These are phyloP conservation scores for Bombycilla garrulus DNA, from an alignment of 2,113 vertebrate species.

Conservation along the genomic window DNA sequence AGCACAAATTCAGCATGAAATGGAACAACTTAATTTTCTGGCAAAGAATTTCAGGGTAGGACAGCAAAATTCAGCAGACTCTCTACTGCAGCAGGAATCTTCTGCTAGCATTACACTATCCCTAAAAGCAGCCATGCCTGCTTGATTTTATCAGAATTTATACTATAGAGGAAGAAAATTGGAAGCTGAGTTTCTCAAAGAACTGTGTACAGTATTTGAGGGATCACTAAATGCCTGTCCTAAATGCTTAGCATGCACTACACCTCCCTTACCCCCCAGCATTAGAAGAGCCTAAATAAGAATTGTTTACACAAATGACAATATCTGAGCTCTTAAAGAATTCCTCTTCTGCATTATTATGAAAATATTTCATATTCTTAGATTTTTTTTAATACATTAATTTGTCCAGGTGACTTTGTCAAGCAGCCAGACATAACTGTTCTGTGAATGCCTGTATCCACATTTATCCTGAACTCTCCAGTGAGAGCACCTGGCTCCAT, in stretches of 20 bases:
- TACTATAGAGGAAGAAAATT: neutral
- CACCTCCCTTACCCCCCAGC: no score
- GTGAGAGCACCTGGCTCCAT: neutral
- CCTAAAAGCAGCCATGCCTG: neutral
- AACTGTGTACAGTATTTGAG: neutral
- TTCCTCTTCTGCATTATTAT: neutral
- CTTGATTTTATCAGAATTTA: neutral
- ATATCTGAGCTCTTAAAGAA: neutral
- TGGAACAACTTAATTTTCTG: neutral
- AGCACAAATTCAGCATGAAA: neutral
- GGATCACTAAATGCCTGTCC: neutral
- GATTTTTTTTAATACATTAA: fast-evolving
- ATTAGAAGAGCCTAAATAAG: neutral
- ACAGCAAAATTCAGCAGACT: neutral
- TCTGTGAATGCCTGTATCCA: neutral
- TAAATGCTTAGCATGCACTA: neutral
- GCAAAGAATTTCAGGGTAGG: neutral
- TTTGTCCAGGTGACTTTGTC: neutral
- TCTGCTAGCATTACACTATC: neutral
- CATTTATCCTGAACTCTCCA: neutral
- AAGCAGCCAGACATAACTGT: neutral
- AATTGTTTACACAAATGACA: neutral
- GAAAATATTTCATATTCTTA: neutral
- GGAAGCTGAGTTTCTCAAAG: neutral
- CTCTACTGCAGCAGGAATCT: neutral